Evolutionary conservation across 2,888 invertebrate species (phyloP), one percentile per base, ranked within the genome.

Genomic region (Dolichopus griseipennis): DNA sequence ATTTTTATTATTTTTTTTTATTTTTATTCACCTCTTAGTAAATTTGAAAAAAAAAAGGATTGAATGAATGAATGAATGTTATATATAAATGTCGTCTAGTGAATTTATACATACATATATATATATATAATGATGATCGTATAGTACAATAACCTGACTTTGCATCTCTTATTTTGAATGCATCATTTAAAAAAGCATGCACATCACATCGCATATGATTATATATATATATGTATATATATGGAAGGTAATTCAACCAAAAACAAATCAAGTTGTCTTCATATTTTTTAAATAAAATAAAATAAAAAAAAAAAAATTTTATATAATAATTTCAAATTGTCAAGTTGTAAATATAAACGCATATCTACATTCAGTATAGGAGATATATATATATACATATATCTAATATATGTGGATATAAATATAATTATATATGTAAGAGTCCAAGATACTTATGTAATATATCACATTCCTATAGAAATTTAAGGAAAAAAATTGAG

Each of bases 101-200:
- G 15, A 27, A 52, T 52, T n/a, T 52, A 18, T 52, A 37, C 37
- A 37, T 37, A 37, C 8, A 9, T 52, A 18, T 52, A 37, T 9
- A 37, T 37, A 37, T 37, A 9, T 27, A 27, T 27, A 41, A 52
- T 18, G 52, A 15, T 52, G 52, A 52, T 52, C 8, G 15, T 52
- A n/a, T n/a, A 52, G 52, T 52, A 52, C 52, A 52, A 52, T 52
- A 52, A 52, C 52, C 52, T 52, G 52, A 52, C 52, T 52, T 52
- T 52, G 15, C 15, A 6, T n/a, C 52, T 52, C 27, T 27, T 27
- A 27, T 27, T 52, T 15, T 52, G 52, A 18, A 52, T 52, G 52
- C 52, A 52, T 52, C 15, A 9, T 41, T 9, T 41, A 41, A n/a
- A n/a, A n/a, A n/a, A 12, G 41, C 15, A 41, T 41, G 41, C 1